These are phyloP conservation scores for Notothenia coriiceps DNA, from an alignment of 2,113 vertebrate species.

Conservation along the genomic window DNA sequence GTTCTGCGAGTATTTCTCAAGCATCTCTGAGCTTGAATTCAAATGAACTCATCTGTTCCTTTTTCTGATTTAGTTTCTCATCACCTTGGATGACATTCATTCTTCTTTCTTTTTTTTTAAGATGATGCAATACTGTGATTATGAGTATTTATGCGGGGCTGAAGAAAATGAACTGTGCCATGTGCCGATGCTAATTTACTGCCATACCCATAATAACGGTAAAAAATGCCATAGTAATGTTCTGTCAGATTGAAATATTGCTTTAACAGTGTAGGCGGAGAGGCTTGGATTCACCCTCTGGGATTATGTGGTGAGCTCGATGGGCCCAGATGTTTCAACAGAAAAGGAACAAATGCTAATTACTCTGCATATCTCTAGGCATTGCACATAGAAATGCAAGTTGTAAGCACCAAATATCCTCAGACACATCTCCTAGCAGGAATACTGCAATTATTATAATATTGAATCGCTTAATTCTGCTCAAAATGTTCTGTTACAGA, in stretches of 20 bases:
- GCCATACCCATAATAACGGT: constrained; percentile 13
- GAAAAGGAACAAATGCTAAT: constrained; percentile 81
- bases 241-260: constrained; percentile 52
- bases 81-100: constrained; percentile 54
- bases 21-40: constrained; percentile 50
- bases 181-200: constrained; percentile 24
- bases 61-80: constrained; percentile 44
- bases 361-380: constrained; percentile 72
- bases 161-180: constrained; percentile 28
- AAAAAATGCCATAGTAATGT: constrained; percentile 44
- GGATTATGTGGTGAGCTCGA: constrained; percentile 69
- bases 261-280: constrained; percentile 59
- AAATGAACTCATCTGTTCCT: constrained; percentile 58
- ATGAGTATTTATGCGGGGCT: constrained; percentile 20
- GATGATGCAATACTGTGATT: constrained; percentile 43
- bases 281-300: constrained; percentile 68
- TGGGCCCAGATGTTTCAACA: constrained; percentile 81
- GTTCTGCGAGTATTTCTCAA: constrained; percentile 54
- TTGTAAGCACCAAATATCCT: constrained; percentile 61
- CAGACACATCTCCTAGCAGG: constrained; percentile 40
- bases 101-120: neutral
- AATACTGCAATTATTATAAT: constrained; percentile 13
- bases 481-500: constrained; percentile 1
- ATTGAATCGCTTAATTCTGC: constrained; percentile 12
- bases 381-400: constrained; percentile 52